Evolutionary conservation across 2,797 vertebrate species (phyloP).

Genomic region (Cichlasoma orientale): DNA sequence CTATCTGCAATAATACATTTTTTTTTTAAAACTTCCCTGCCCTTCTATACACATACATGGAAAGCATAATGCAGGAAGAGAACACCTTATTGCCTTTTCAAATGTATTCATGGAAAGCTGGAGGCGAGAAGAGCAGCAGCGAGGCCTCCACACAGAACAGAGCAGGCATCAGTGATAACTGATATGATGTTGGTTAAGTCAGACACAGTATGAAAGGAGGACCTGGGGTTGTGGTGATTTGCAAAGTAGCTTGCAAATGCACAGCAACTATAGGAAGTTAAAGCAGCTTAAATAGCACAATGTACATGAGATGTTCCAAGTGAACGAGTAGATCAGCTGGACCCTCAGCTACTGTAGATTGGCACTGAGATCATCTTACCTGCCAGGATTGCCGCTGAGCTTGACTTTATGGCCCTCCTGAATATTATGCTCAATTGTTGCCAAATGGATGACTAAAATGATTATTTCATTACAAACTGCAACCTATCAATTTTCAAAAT

Average conservation of each 20-base stretch:
- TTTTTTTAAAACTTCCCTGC: not conserved
- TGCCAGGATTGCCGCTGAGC: not conserved
- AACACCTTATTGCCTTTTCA: not conserved
- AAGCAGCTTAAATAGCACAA: not conserved
- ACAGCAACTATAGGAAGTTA: not conserved
- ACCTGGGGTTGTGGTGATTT: fast-evolving
- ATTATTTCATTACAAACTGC: not conserved
- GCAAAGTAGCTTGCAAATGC: not conserved
- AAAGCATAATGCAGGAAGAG: not conserved
- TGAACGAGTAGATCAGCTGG: not conserved
- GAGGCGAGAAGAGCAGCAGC: not conserved
- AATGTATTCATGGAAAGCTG: not conserved
- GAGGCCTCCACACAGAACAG: not conserved
- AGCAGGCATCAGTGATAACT: not conserved
- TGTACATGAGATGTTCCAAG: not conserved
- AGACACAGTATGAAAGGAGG: not conserved
- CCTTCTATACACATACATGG: not conserved
- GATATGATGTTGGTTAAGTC: not conserved
- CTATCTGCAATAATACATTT: fast-evolving
- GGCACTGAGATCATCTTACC: not conserved
- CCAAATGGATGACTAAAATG: not conserved
- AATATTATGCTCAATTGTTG: not conserved
- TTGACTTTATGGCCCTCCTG: not conserved
- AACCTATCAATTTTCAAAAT: not conserved
- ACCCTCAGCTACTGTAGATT: not conserved